A percentile compares a stretch with the other conserved stretches of the same genome.
phyloP scores from a whole-genome alignment of 35 echinoderm and acorn worm species.

The Amphiura filiformis region DNA sequence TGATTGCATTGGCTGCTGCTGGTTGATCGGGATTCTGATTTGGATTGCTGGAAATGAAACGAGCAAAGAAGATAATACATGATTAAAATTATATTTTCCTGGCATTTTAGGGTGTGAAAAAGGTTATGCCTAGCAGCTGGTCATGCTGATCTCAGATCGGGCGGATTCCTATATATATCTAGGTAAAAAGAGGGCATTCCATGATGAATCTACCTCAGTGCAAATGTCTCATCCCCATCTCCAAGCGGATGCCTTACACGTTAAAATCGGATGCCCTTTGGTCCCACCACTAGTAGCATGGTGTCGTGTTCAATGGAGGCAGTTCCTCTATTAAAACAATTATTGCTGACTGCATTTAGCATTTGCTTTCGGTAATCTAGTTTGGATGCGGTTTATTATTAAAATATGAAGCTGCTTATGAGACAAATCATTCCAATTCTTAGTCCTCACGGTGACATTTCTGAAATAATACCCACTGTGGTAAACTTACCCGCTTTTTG shows the following conservation, averaged over 20 bases:
- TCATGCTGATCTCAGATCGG: too few relatives aligned
- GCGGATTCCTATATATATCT: too few relatives aligned
- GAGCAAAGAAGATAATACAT: neutral
- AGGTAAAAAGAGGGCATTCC: too few relatives aligned
- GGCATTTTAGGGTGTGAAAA: neutral
- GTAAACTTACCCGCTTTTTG: conserved; percentile 52
- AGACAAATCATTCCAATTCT: neutral
- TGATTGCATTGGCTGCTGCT: neutral
- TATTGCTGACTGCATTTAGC: neutral
- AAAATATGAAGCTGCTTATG: neutral
- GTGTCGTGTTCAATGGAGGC: too few relatives aligned
- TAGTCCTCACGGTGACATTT: neutral
- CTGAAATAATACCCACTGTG: neutral
- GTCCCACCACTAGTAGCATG: too few relatives aligned
- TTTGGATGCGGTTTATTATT: neutral
- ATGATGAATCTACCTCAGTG: too few relatives aligned
- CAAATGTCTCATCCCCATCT: too few relatives aligned
- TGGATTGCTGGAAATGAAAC: neutral
- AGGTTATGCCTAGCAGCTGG: neutral
- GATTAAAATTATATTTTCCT: neutral
- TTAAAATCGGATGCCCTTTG: too few relatives aligned
- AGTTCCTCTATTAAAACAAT: neutral
- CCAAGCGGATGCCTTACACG: too few relatives aligned
- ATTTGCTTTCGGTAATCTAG: neutral
- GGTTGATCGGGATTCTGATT: neutral